Base-by-base conservation (phyloP, 2,888 invertebrate species). In the Punctoribates punctum region DNA sequence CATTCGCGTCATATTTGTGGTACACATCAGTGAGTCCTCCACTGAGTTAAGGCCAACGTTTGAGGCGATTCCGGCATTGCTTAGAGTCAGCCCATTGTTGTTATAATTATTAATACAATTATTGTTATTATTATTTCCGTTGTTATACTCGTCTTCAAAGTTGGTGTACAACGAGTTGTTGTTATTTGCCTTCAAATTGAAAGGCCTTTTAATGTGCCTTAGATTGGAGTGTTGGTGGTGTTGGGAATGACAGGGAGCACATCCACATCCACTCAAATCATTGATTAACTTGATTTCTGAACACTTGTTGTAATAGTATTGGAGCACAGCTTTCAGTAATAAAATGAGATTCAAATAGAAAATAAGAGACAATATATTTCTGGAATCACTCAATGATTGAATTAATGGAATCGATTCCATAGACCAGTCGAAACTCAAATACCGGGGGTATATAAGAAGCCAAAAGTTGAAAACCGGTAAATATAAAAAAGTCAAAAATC, bases 371-470 rank as follows among this genome's bases (percentile, higher is more conserved):
- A 89, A 87, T 76, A 92, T 83, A 84, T 94, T 94, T 79, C 97
- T 88, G 6, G 87, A 86, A 84, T 98, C 97, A 81, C 88, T 86
- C 23, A 93, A 81, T 38, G 89, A 88, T 72, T 89, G 89, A 81
- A 98, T 89, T 78, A 93, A 88, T 11, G 96, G 94, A 82, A 98
- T 90, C 0, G 97, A 91, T 81, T 96, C 95, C 97, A 98, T 97
- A 34, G 96, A 96, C 98, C 97, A 98, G 85, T 98, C 97, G 86
- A 96, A 98, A 84, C 96, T 96, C 75, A 98, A 87, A 80, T 90
- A 89, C 81, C 89, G 88, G 8, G 97, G 97, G 84, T 90, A 93
- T 57, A 96, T 84, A 78, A 97, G 87, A 82, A 97, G 88, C 84
- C 90, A 89, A 82, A 94, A 90, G 85, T 97, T 96, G 83, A 94